Evolutionary conservation across 2,113 vertebrate species (phyloP).

Genomic region (Desmodus rotundus): DNA sequence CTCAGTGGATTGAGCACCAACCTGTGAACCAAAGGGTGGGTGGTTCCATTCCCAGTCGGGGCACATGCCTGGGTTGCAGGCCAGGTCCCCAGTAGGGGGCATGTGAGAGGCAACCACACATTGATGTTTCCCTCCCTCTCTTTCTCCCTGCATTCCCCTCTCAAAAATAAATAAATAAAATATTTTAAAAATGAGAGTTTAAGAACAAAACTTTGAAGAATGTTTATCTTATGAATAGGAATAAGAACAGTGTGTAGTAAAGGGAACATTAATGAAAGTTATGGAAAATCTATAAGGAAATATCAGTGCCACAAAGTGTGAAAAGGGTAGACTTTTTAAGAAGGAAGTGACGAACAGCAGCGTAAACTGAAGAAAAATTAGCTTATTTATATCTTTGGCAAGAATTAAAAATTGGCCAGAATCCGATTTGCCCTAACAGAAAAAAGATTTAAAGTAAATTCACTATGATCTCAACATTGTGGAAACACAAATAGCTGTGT

Average conservation of each 20-base stretch:
- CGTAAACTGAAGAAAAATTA: background rate
- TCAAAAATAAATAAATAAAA: too few species aligned
- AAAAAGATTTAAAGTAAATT: background rate
- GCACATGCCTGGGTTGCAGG: too few species aligned
- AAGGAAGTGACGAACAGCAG: background rate
- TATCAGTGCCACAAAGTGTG: background rate
- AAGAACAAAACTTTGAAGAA: background rate
- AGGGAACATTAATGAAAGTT: background rate
- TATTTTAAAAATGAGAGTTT: background rate
- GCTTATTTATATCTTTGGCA: background rate
- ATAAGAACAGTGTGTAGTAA: background rate
- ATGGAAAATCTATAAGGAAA: background rate
- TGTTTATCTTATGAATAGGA: background rate
- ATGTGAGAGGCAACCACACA: too few species aligned
- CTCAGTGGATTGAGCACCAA: too few species aligned
- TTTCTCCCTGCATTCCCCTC: too few species aligned
- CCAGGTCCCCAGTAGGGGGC: too few species aligned
- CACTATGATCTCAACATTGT: background rate
- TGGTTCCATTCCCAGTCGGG: too few species aligned
- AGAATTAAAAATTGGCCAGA: background rate
- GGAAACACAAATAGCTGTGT: background rate
- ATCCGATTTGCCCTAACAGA: background rate
- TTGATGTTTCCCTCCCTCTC: too few species aligned
- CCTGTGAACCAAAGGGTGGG: too few species aligned
- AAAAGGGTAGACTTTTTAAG: background rate